These are phyloP conservation scores for Drosophila melanocephala DNA, from an alignment of 2,888 invertebrate species.

Conservation along the genomic window DNA sequence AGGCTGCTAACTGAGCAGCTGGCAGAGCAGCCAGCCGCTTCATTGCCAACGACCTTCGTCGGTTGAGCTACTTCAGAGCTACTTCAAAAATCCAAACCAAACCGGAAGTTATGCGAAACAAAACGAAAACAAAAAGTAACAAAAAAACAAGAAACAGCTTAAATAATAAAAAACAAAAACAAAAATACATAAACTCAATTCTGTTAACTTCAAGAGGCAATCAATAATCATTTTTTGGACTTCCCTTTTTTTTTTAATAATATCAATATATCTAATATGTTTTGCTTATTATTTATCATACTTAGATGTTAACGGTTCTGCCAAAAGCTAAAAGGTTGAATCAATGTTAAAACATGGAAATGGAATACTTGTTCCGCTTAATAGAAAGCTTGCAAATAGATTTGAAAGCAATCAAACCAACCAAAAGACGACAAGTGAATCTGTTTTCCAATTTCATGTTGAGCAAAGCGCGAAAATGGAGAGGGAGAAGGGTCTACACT, in stretches of 20 bases:
- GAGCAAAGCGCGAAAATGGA: not conserved
- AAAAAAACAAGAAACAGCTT: constrained; percentile 8
- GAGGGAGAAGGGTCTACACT: too few relatives aligned
- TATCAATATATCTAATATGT: constrained; percentile 9
- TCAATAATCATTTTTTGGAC: constrained; percentile 48
- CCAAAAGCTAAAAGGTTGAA: not conserved
- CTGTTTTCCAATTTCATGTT: not conserved
- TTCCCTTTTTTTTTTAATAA: not conserved
- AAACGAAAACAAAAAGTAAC: constrained; percentile 24
- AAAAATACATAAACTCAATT: constrained; percentile 32
- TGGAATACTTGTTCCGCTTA: not conserved
- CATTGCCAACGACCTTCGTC: constrained; percentile 65
- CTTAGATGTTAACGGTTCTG: not conserved
- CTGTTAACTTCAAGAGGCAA: constrained; percentile 40
- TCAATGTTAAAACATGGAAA: not conserved
- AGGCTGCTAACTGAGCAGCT: constrained; percentile 32
- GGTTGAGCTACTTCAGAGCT: constrained; percentile 62
- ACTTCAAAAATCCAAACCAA: constrained; percentile 50
- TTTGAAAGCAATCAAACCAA: not conserved
- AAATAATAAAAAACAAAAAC: constrained; percentile 6
- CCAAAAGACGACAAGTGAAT: not conserved
- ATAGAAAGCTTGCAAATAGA: not conserved
- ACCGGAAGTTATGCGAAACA: constrained; percentile 60
- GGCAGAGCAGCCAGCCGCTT: constrained; percentile 13
- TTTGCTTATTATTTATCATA: not conserved